Evolutionary conservation across 2,888 invertebrate species (phyloP), one percentile per base, ranked within the genome.

Genomic region (Campaea margaritaria): DNA sequence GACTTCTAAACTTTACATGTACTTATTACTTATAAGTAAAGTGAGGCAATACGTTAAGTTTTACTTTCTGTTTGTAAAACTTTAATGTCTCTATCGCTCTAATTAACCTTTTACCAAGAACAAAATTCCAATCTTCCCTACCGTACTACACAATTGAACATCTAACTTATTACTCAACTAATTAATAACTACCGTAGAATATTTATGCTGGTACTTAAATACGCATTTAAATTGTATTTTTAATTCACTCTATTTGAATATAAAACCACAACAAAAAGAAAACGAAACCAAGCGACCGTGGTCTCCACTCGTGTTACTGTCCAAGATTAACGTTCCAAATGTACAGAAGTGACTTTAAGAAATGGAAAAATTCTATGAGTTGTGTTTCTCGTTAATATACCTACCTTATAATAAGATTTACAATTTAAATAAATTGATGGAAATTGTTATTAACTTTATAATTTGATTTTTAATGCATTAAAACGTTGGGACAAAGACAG

Each of bases 311-410:
- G 68, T 69, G 68, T 69, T 69, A 62, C 64, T 47, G 68, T 64
- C 82, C 80, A 73, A 82, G 83, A 84, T 72, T 77, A 81, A 78
- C 73, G 61, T 74, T 67, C 61, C 54, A 62, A 72, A 67, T 68
- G 69, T 65, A 63, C 68, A 82, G 80, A 79, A 67, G 64, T 65
- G 68, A 54, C 58, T 42, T 38, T 43, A 3, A 5, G 2, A 14
- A 9, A 14, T 9, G 14, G 13, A 5, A 41, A 21, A 13, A 36
- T 36, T n/a, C 36, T 10, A n/a, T 36, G 3, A n/a, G n/a, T n/a
- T 36, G 2, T 36, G 5, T 31, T 9, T 31, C 7, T 7, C 31
- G 36, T 36, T 36, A 36, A 36, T 1, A n/a, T 36, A 31, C 4
- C 4, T 7, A 10, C 1, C 2, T 1, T 9, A 31, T 21, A 3